phyloP scores from a whole-genome alignment of 2,888 invertebrate genomes.

The Leucophenga montana region DNA sequence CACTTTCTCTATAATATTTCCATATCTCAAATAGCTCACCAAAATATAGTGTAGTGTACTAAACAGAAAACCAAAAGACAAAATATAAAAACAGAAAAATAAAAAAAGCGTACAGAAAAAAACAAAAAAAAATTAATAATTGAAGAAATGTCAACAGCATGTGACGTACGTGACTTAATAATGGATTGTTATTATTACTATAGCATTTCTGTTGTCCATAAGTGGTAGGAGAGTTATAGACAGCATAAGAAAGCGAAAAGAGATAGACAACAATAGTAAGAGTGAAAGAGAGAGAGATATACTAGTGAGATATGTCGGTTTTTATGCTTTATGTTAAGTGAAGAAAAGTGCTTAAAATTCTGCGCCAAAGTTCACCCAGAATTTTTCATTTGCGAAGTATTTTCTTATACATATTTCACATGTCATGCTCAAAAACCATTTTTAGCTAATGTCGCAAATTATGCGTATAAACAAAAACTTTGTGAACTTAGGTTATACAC shows the following conservation, averaged over 20 bases:
- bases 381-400: neutral
- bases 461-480: too few relatives aligned
- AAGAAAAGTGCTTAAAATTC: slow-evolving; percentile 12
- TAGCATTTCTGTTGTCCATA: slow-evolving; percentile 14
- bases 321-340: too few relatives aligned
- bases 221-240: neutral
- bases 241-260: too few relatives aligned
- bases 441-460: neutral
- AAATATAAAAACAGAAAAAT: neutral
- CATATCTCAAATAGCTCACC: too few relatives aligned
- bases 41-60: neutral
- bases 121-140: slow-evolving; percentile 47
- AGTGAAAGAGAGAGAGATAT: too few relatives aligned
- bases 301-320: too few relatives aligned
- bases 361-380: neutral
- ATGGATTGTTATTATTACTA: slow-evolving; percentile 44
- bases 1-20: too few relatives aligned
- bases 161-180: slow-evolving; percentile 62
- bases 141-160: slow-evolving; percentile 64
- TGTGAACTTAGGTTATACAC: too few relatives aligned
- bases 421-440: neutral
- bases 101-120: neutral
- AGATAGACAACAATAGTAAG: too few relatives aligned
- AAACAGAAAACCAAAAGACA: neutral
- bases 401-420: too few relatives aligned